A percentile compares a stretch with the other conserved stretches of the same genome.
These are phyloP conservation scores for Phortica magna DNA, from an alignment of 2,888 invertebrate genomes.

Conservation along the genomic window DNA sequence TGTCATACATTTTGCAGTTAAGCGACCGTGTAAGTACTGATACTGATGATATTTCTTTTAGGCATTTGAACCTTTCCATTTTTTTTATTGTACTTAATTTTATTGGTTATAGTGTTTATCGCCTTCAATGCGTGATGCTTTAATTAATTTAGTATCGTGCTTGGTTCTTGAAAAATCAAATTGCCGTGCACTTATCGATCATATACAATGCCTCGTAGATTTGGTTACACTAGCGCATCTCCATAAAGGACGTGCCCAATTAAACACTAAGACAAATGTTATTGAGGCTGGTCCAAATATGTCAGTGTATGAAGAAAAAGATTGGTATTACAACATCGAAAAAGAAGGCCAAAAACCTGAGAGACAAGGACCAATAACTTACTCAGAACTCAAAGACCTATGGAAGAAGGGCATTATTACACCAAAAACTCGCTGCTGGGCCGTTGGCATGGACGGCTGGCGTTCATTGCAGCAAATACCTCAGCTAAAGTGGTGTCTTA, in stretches of 20 bases:
- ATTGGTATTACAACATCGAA: constrained; percentile 96
- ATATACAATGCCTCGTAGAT: constrained; percentile 92
- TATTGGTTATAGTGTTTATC: constrained; percentile 82
- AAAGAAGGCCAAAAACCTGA: constrained; percentile 84
- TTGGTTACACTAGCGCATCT: constrained; percentile 96
- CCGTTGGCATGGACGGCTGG: constrained; percentile 98
- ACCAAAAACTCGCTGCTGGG: constrained; percentile 97
- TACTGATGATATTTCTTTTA: constrained; percentile 79
- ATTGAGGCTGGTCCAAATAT: constrained; percentile 93
- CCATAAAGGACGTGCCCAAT: constrained; percentile 90
- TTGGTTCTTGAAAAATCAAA: constrained; percentile 89
- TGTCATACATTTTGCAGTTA: constrained; percentile 96
- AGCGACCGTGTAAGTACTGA: constrained; percentile 88
- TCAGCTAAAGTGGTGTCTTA: constrained; percentile 95
- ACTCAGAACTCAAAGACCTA: constrained; percentile 88
- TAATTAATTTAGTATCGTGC: constrained; percentile 94
- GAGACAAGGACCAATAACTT: constrained; percentile 92
- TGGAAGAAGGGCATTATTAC: constrained; percentile 86
- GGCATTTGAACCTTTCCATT: neutral
- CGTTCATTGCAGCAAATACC: constrained; percentile 91
- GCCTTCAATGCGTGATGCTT: constrained; percentile 90
- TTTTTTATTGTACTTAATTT: neutral
- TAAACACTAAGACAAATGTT: constrained; percentile 95
- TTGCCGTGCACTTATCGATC: constrained; percentile 84
- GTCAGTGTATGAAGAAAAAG: constrained; percentile 87